Evolutionary conservation across 2,113 vertebrate species (phyloP), one percentile per base, ranked within the genome.

Genomic region (Micromys minutus): DNA sequence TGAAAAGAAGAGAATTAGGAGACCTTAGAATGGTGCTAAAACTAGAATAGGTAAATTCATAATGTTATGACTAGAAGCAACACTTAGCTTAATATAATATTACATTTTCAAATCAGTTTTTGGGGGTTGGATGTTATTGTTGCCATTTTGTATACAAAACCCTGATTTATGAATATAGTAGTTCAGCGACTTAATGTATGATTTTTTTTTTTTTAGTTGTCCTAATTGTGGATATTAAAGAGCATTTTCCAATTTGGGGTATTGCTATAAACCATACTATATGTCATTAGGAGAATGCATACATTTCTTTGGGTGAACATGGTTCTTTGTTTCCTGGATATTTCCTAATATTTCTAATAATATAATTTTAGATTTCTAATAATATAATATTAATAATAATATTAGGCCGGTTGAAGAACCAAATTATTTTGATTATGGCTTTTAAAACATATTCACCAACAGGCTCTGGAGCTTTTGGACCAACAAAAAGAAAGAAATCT

Each of bases 1-100:
- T 83, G 50, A 47, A 79, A 55, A 84, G 34, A 74, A 87, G 47
- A 87, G 47, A 77, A 90, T 52, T 87, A 15, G 90, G 93, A 96
- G 81, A 42, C 65, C 47, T 13, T 22, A 75, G 84, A 92, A 13
- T 42, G 57, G 71, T 90, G 42, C 57, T 26, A 0, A 42, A 86
- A 69, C 52, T 24, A 87, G 59, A 69, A 45, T 13, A 90, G 63
- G 75, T 93, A 47, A 88, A 85, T 63, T 93, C 7, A 92, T 92
- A 24, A 75, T 80, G 42, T 65, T 96, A 34, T 72, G 45, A 2
- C 47, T 94, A 22, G 81, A 50, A 79, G 81, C 15, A 90, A 87
- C 95, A 79, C 19, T 77, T 15, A 87, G 45, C 80, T 86, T 84
- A 69, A 75, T 50, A 92, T 31, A 65, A 22, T 8, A 47, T 96